These are phyloP conservation scores for Propithecus coquereli DNA, from an alignment of 2,113 vertebrate genomes.

Conservation along the genomic window DNA sequence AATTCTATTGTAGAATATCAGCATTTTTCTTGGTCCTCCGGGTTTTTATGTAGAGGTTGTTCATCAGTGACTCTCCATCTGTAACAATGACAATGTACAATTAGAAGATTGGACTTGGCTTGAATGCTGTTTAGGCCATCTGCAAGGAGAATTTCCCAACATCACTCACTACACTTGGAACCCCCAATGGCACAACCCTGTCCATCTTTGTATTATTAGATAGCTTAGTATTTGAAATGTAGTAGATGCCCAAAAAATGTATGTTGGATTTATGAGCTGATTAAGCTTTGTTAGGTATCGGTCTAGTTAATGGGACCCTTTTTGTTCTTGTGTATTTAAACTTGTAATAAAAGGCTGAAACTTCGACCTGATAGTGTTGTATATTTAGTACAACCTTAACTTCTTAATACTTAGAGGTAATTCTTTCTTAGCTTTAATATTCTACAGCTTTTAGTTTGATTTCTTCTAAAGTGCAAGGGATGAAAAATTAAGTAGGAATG, in stretches of 20 bases:
- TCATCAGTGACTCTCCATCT: neutral
- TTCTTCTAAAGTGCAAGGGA: neutral
- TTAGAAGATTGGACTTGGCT: neutral
- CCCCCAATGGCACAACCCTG: neutral
- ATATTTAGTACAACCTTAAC: neutral
- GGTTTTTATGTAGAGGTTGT: neutral
- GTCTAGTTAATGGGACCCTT: neutral
- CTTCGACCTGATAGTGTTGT: neutral
- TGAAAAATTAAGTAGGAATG: constrained; percentile 6
- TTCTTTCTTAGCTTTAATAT: neutral
- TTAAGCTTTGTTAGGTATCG: neutral
- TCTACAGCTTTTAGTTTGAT: neutral
- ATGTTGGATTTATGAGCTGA: neutral
- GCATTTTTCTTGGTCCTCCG: neutral
- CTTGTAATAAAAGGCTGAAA: neutral
- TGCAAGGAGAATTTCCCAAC: neutral
- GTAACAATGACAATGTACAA: neutral
- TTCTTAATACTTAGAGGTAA: neutral
- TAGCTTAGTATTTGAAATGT: neutral
- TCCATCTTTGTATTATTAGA: neutral
- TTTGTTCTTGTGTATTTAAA: neutral
- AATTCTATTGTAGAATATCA: neutral
- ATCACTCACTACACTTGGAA: neutral
- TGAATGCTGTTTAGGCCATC: neutral
- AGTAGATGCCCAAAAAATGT: neutral